These are phyloP conservation scores for Oceanites oceanicus DNA, from an alignment of 2,113 vertebrate species.

Conservation along the genomic window DNA sequence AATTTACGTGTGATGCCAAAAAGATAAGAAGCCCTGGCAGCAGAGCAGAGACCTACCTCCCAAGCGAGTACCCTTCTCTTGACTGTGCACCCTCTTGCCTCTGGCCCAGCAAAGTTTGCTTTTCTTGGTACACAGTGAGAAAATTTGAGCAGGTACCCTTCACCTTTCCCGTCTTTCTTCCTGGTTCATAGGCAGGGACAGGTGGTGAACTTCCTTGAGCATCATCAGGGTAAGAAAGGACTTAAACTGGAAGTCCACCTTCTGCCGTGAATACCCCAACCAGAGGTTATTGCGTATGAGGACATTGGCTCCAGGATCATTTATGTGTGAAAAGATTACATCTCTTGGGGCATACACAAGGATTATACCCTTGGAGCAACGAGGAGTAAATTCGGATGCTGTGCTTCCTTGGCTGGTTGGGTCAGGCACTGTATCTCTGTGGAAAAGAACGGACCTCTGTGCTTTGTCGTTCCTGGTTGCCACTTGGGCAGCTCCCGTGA, in stretches of 20 bases:
- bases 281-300: neutral
- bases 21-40: neutral
- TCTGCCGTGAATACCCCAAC: neutral
- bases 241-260: neutral
- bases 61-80: accelerated
- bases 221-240: neutral
- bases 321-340: neutral
- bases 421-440: neutral
- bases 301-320: neutral
- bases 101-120: neutral
- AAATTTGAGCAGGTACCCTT: neutral
- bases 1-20: neutral
- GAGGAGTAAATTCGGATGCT: neutral
- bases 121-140: neutral
- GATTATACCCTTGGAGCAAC: neutral
- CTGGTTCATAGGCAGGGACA: neutral
- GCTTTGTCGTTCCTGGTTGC: neutral
- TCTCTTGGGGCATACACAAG: neutral
- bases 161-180: neutral
- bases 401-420: neutral
- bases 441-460: neutral
- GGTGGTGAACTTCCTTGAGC: neutral
- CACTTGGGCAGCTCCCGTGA: accelerated
- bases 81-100: neutral
- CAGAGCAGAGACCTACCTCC: neutral